Evolutionary conservation across 2,113 vertebrate genomes (phyloP).

Genomic region (Petrocephalus microphthalmus): DNA sequence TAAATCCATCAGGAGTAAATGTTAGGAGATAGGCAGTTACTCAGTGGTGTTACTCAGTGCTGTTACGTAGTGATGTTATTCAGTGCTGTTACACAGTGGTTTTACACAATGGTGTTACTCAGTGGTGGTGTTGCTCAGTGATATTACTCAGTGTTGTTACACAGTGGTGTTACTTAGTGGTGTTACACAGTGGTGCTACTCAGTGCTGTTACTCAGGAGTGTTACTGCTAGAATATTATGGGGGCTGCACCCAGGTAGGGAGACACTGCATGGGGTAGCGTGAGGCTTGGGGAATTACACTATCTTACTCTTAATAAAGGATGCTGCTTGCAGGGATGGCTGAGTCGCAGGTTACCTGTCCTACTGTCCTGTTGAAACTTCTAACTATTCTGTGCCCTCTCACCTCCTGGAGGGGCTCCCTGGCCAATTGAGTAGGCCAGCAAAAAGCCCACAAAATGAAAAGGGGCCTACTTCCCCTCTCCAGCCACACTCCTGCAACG

Average conservation of each 20-base stretch:
- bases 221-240: background rate
- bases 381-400: conserved; percentile 73
- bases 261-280: conserved; percentile 61
- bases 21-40: background rate
- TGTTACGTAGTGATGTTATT: background rate
- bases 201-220: background rate
- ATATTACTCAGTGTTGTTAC: too few species aligned
- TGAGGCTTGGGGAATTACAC: conserved; percentile 78
- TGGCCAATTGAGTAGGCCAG: conserved; percentile 60
- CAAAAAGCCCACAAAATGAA: background rate
- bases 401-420: conserved; percentile 58
- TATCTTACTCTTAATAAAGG: conserved; percentile 96
- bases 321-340: conserved; percentile 67
- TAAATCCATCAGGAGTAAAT: background rate
- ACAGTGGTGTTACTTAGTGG: background rate
- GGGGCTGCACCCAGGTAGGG: conserved; percentile 33
- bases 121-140: too few species aligned
- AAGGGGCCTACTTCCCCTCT: background rate
- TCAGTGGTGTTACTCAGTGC: background rate
- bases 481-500: background rate
- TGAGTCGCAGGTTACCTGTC: conserved; percentile 86
- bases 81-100: background rate
- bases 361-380: conserved; percentile 85
- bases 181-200: background rate
- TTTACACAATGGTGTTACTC: background rate